phyloP scores from a whole-genome alignment of 2,888 invertebrate species.

The Coenonympha arcania region DNA sequence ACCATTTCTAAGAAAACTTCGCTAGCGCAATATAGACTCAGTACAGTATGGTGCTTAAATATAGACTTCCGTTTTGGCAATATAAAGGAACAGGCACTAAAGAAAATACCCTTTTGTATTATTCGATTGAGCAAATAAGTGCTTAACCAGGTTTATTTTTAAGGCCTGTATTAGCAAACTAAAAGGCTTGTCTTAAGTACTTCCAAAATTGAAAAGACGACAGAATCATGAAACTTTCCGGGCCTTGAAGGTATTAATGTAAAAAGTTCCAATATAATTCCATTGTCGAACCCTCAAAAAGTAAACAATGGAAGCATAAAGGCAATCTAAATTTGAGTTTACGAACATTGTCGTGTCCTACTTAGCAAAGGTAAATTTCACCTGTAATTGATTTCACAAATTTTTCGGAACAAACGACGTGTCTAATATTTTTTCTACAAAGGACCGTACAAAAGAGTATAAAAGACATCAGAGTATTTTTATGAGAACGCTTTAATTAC shows the following conservation, averaged over 20 bases:
- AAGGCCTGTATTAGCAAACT: neutral
- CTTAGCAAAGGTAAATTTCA: conserved; percentile 27
- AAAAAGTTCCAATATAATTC: conserved; percentile 66
- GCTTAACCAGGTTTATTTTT: too few species aligned
- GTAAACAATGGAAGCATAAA: conserved; percentile 62
- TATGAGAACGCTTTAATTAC: too few species aligned
- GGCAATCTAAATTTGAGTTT: conserved; percentile 66
- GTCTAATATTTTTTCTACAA: neutral
- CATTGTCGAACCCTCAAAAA: conserved; percentile 53
- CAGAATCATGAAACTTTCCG: conserved; percentile 18
- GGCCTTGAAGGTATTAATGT: conserved; percentile 54
- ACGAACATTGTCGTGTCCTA: neutral
- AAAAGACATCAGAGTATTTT: too few species aligned
- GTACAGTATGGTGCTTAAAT: too few species aligned
- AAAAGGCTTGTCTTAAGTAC: neutral
- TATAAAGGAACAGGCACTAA: too few species aligned
- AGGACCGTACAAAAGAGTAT: neutral
- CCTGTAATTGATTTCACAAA: conserved; percentile 20
- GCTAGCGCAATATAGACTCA: too few species aligned
- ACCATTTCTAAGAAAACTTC: too few species aligned
- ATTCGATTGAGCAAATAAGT: too few species aligned
- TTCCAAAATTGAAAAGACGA: conserved; percentile 14
- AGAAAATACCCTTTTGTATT: too few species aligned
- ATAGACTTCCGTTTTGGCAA: too few species aligned
- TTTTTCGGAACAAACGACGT: conserved; percentile 16